phyloP scores from a whole-genome alignment of 1,140 invertebrate genomes.

The Hylaeus volcanicus region DNA sequence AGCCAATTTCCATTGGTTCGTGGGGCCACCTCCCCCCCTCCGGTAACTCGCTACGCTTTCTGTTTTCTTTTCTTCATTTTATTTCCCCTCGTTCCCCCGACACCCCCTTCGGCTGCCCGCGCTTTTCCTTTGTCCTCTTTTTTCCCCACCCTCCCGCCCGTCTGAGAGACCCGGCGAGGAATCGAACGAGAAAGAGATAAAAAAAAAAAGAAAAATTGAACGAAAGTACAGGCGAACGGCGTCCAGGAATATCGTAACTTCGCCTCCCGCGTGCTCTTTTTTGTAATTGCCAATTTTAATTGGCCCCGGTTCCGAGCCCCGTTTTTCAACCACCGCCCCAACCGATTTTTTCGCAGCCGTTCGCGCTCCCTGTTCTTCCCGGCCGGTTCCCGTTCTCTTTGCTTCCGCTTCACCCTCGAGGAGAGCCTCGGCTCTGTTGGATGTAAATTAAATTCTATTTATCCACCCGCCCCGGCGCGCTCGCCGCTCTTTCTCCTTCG shows the following conservation, averaged over 20 bases:
- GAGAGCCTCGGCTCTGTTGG: background rate
- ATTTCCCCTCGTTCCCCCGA: background rate
- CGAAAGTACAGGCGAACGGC: no score
- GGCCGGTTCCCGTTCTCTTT: background rate
- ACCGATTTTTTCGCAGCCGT: background rate
- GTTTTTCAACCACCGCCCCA: background rate
- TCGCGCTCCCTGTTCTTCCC: background rate
- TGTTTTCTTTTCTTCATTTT: constrained; percentile 23
- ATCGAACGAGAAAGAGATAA: background rate
- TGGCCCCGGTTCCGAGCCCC: background rate
- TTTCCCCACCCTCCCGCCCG: background rate
- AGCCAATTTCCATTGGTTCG: constrained; percentile 57
- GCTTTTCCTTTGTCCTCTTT: constrained; percentile 15
- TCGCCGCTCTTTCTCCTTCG: background rate
- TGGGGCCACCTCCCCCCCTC: background rate
- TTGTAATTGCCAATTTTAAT: constrained; percentile 47
- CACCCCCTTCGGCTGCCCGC: no score
- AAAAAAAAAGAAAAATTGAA: background rate
- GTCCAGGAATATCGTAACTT: constrained; percentile 26
- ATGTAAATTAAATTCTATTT: constrained; percentile 47
- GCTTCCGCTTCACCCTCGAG: background rate
- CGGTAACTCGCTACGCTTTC: constrained; percentile 8
- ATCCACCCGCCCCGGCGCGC: constrained; percentile 10
- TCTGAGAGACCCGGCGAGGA: constrained; percentile 16
- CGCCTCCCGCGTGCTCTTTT: no score